A percentile compares a stretch with the other conserved stretches of the same genome.
phyloP scores from a whole-genome alignment of 2,888 invertebrate species.

The Elysia crispata region DNA sequence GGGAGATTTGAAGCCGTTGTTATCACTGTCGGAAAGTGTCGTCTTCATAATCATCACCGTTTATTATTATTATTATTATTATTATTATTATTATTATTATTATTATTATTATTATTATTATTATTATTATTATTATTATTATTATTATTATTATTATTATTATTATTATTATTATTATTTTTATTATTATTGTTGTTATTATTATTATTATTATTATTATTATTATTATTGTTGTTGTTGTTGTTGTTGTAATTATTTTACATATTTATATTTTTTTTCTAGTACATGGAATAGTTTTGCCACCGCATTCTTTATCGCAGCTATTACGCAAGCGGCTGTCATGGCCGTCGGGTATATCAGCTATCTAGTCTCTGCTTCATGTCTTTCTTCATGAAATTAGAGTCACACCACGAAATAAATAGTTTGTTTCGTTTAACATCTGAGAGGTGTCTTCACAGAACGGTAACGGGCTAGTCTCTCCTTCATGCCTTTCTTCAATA shows the following conservation, averaged over 20 bases:
- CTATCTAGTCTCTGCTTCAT: too few relatives aligned
- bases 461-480: too few relatives aligned
- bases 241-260: background rate
- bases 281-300: background rate
- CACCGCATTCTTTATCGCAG: too few relatives aligned
- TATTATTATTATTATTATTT: slow-evolving; percentile 4
- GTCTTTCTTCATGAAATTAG: too few relatives aligned
- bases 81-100: background rate
- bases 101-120: slow-evolving; percentile 9
- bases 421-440: too few relatives aligned
- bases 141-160: slow-evolving; percentile 9
- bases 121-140: slow-evolving; percentile 9
- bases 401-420: too few relatives aligned
- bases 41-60: background rate
- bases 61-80: slow-evolving; percentile 4
- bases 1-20: too few relatives aligned
- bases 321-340: too few relatives aligned
- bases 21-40: too few relatives aligned
- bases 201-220: background rate
- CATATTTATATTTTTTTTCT: background rate
- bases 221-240: slow-evolving; percentile 4
- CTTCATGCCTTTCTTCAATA: too few relatives aligned
- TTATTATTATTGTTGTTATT: background rate
- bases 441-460: too few relatives aligned
- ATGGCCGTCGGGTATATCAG: too few relatives aligned